Base-by-base conservation (phyloP, 2,888 invertebrate species). In the Lochmaea capreae region DNA sequence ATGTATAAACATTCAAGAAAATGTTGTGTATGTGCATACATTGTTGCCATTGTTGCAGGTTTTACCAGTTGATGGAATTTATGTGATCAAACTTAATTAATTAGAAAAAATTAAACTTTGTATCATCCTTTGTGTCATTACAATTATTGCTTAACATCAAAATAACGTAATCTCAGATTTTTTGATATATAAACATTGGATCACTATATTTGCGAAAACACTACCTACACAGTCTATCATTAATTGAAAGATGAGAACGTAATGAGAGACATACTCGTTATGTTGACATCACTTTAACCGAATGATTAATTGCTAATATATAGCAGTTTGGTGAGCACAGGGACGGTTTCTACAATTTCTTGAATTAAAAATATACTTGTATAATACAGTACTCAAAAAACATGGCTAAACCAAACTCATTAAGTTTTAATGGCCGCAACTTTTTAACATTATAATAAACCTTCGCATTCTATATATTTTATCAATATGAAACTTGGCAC, bases 191-290 rank as follows among this genome's bases (percentile, higher is more conserved):
- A 54, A 54, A n/a, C 54, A 54, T 18, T 54, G 18, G 18, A 54
- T 54, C 54, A 54, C 54, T 54, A 54, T 54, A 54, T 54, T 54
- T 54, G 16, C 54, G 54, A 33, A 8, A 54, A 54, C 54, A 54
- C 54, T 54, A 54, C 54, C 54, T 54, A 54, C 54, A 54, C 49
- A 69, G 46, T 83, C 83, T 82, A 83, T 83, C 82, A 83, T 81
- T 82, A 83, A 83, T 83, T 82, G 82, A 81, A 81, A 83, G 78
- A 80, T 78, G 82, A 82, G 80, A 79, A 78, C 77, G 82, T 82
- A 81, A 81, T 78, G 79, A 75, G 80, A 82, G 76, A 76, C 79
- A 79, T 78, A 80, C 81, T 80, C 78, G 80, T 79, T 78, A 79
- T 77, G 79, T 75, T 77, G 80, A 80, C 80, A 81, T 79, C 80